Percentiles rank a stretch among this genome's conserved stretches.
These are phyloP conservation scores for Acanthaster planci DNA, from an alignment of 35 echinoderm and acorn worm species.

Conservation along the genomic window DNA sequence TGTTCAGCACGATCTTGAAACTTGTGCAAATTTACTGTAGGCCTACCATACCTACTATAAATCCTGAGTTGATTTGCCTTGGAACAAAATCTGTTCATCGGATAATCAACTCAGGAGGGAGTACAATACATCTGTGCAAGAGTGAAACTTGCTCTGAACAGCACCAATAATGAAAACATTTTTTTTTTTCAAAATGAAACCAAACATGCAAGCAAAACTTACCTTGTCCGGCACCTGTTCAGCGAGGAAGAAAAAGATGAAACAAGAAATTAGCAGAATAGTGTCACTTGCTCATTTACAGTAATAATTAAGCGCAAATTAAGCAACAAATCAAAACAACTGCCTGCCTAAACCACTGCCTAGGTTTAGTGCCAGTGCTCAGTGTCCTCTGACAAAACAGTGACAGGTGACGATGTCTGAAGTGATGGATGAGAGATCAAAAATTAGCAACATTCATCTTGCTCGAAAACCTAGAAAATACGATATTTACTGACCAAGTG, in stretches of 20 bases:
- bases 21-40: too few relatives aligned
- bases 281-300: too few relatives aligned
- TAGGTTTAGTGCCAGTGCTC: background rate
- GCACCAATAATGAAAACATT: background rate
- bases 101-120: too few relatives aligned
- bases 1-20: background rate
- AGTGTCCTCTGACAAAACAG: background rate
- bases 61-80: too few relatives aligned
- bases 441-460: background rate
- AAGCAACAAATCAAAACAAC: too few relatives aligned
- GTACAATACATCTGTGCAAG: background rate
- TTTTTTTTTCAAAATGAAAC: background rate
- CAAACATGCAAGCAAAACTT: background rate
- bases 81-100: too few relatives aligned
- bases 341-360: background rate
- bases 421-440: background rate
- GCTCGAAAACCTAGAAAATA: background rate
- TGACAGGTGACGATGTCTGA: background rate
- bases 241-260: constrained; percentile 12
- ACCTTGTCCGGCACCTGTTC: constrained; percentile 48
- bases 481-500: background rate
- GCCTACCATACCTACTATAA: background rate
- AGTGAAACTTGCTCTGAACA: background rate
- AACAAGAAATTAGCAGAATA: background rate
- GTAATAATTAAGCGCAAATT: too few relatives aligned